Conservation (phyloP, 2,797 vertebrate genomes). For the Muscicapa comitata region DNA sequence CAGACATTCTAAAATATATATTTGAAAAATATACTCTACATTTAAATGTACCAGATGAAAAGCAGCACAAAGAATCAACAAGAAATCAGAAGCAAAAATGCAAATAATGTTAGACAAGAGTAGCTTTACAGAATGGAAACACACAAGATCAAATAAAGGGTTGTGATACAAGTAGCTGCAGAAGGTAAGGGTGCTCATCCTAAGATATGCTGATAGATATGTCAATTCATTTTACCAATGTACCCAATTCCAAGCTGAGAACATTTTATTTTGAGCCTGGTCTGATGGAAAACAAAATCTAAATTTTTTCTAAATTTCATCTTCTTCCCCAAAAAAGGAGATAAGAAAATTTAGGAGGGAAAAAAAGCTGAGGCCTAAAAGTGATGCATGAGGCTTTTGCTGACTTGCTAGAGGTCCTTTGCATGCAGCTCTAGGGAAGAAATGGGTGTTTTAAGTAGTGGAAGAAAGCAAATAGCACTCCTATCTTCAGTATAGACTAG, state of each 20-base stretch:
- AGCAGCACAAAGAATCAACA: background rate
- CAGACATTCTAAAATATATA: background rate
- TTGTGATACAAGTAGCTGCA: background rate
- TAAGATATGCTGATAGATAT: background rate
- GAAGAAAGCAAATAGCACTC: background rate
- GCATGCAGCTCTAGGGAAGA: background rate
- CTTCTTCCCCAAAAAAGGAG: background rate
- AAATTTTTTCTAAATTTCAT: background rate
- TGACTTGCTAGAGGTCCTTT: background rate
- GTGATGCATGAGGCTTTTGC: background rate
- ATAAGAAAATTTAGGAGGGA: background rate
- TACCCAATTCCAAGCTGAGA: background rate
- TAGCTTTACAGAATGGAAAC: background rate
- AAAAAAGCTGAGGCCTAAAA: background rate
- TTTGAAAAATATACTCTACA: no score
- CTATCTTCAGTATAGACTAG: background rate
- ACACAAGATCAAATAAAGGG: background rate
- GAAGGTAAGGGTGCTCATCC: background rate
- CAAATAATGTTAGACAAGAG: background rate
- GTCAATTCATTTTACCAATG: background rate
- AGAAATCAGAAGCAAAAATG: background rate
- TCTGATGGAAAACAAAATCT: background rate
- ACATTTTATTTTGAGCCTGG: background rate
- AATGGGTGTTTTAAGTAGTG: background rate
- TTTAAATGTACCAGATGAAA: background rate